phyloP scores from a whole-genome alignment of 2,888 invertebrate species.

The Phortica okadai region DNA sequence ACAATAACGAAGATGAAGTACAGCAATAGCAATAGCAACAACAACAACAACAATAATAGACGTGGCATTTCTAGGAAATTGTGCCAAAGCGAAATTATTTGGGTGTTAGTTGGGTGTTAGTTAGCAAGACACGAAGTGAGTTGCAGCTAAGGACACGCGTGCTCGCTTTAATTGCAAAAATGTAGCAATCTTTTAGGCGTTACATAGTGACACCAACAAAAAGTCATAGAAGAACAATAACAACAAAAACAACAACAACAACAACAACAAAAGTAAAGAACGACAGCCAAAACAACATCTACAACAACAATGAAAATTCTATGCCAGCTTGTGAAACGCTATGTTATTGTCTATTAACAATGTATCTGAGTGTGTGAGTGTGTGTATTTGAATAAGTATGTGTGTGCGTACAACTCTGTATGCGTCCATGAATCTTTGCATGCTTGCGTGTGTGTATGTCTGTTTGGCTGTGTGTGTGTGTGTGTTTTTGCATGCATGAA shows the following conservation, averaged over 20 bases:
- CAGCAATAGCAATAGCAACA: constrained; percentile 41
- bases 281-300: background rate
- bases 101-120: background rate
- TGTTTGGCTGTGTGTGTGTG: constrained; percentile 37
- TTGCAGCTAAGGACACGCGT: background rate
- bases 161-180: constrained; percentile 64
- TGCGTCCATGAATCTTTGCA: constrained; percentile 24
- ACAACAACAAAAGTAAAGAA: background rate
- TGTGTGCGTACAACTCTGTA: constrained; percentile 27
- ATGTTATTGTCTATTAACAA: constrained; percentile 64
- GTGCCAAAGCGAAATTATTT: constrained; percentile 28
- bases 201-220: constrained; percentile 34
- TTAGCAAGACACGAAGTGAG: constrained; percentile 15
- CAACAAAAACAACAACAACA: background rate
- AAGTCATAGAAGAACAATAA: background rate
- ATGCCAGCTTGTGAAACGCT: constrained; percentile 39
- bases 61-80: constrained; percentile 1
- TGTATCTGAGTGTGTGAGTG: constrained; percentile 17
- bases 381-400: constrained; percentile 1
- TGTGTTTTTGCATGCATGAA: constrained; percentile 53
- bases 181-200: constrained; percentile 67
- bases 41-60: constrained; percentile 29
- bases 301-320: constrained; percentile 22
- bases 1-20: constrained; percentile 32
- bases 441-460: constrained; percentile 25